These are phyloP conservation scores for Engraulis encrasicolus DNA, from an alignment of 2,113 vertebrate genomes.

Conservation along the genomic window DNA sequence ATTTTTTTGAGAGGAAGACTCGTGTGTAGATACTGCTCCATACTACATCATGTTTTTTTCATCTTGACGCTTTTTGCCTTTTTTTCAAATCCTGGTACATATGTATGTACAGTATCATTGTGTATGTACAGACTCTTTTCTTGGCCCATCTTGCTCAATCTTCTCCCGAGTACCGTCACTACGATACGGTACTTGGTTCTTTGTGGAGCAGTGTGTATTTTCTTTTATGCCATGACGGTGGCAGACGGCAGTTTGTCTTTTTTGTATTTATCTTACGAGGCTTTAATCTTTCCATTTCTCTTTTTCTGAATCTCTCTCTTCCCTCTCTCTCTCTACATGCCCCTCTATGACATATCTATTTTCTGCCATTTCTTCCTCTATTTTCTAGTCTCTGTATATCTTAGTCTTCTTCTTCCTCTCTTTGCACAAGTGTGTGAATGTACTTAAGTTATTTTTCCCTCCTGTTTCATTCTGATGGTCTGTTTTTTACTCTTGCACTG, in stretches of 20 bases:
- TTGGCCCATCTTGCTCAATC: constrained; percentile 14
- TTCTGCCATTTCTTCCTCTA: constrained; percentile 31
- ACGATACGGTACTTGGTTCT: constrained; percentile 33
- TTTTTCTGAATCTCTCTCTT: constrained; percentile 32
- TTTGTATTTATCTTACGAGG: constrained; percentile 48
- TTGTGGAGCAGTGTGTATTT: constrained; percentile 64
- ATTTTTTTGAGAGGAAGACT: not conserved
- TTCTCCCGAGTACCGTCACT: not conserved
- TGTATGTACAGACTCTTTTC: not conserved
- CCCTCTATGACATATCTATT: constrained; percentile 30
- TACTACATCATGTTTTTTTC: not conserved
- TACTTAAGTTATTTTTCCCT: constrained; percentile 42
- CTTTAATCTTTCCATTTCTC: constrained; percentile 24
- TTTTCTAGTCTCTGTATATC: not conserved
- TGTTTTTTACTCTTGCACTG: constrained; percentile 60
- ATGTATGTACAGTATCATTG: not conserved
- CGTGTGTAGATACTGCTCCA: constrained; percentile 20
- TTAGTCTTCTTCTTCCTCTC: constrained; percentile 27
- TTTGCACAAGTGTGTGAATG: constrained; percentile 34
- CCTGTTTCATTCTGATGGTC: constrained; percentile 54
- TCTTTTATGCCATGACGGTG: constrained; percentile 49
- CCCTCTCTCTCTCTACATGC: constrained; percentile 6
- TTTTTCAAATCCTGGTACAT: constrained; percentile 3
- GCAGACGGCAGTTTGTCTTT: constrained; percentile 20
- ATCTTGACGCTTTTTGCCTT: constrained; percentile 1